Base-by-base conservation (phyloP, 2,113 vertebrate genomes). In the Siniperca chuatsi region DNA sequence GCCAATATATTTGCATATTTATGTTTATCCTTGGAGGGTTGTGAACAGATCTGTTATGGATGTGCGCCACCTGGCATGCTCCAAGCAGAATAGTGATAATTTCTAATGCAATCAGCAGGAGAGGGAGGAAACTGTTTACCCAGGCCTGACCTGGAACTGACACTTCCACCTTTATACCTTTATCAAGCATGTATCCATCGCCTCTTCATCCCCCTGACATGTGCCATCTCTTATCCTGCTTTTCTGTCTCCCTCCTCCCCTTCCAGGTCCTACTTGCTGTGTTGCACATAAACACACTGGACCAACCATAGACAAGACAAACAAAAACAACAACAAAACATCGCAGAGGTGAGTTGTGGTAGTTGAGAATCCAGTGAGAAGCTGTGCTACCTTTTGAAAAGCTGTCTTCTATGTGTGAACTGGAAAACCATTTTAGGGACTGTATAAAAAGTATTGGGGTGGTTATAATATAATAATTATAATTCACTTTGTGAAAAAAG, bases 81-180 rank as follows among this genome's bases (percentile, higher is more conserved):
- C 10, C 11, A 10, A 29, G 42, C 21, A 50, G 54, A 71, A 46
- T 0, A 20, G 15, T 15, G 12, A 55, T 65, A 0, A 33, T 77
- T 77, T 52, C n/a, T 46, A 54, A 60, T n/a, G 25, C 74, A 58
- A 33, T 76, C 40, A 58, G 18, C 64, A n/a, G 50, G 40, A 71
- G 42, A 50, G 52, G 16, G 52, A 60, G 52, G 25, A 78, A 62
- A 8, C 12, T 37, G 46, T 78, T 71, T 77, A 25, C 29, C 44
- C 12, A 20, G 25, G 18, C 21, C 29, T 77, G 50, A 61, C 73
- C 60, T 61, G 61, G 23, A 72, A 50, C 18, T 11, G 8, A 70
- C 23, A 42, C 40, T 0, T 16, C 25, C 57, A 65, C 23, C 48
- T 23, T 55, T 29, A 55, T 76, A 42, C 44, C 37, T 58, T 58